Base-by-base conservation (phyloP, 2,888 invertebrate genomes). In the Entomobrya multifasciata region DNA sequence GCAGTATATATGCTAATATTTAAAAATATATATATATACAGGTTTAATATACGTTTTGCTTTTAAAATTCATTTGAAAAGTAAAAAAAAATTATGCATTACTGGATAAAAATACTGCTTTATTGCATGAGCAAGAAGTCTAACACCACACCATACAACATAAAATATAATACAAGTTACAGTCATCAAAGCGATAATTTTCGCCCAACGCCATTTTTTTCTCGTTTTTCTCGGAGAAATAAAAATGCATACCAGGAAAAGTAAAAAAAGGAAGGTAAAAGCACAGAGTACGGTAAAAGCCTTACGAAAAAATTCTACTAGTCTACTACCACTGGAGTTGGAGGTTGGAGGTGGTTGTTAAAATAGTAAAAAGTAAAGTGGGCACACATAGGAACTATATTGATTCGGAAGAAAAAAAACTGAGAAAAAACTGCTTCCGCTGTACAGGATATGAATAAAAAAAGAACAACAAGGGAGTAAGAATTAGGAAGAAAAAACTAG, bases 121-220 rank as follows among this genome's bases (percentile, higher is more conserved):
- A 52, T 27, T 17, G 4, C 17, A 70, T 47, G 30, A 72, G n/a
- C 47, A 72, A 36, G 8, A 36, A 72, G 25, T 70, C 20, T 47
- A 44, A 17, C 44, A 74, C 22, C 44, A 8, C 36, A 36, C 36
- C 4, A 36, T 36, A 8, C 36, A 36, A 4, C 5, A 6, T 36
- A 36, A 36, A 6, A 36, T 8, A 36, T 8, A 8, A 6, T 27
- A 30, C 41, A 70, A 74, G 74, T 82, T 60, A 52, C 22, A 70
- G 85, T 85, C 70, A 85, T 74, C 78, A 78, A 85, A 79, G 79
- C 85, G 79, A 72, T 85, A 85, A 85, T 85, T 85, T 85, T 85
- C 72, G 62, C 85, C 72, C 60, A 79, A 85, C 85, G 85, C 85
- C 85, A 79, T 85, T 85, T 77, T 74, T 85, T 60, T 72, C 15